Base-by-base conservation (phyloP, 2,888 invertebrate species). In the Monoplex corrugatus region DNA sequence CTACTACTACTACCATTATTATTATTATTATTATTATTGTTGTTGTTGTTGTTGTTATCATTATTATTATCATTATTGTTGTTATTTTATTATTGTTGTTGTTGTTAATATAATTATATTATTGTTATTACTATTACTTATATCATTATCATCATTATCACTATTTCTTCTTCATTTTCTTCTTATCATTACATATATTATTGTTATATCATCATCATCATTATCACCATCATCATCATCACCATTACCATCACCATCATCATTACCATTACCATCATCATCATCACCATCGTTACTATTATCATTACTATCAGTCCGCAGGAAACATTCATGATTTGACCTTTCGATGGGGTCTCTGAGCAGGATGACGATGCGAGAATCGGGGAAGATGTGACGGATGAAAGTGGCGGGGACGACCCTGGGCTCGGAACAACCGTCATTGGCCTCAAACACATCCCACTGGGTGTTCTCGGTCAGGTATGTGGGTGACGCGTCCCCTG, bases 391-490 rank as follows among this genome's bases (percentile, higher is more conserved):
- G 83, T 88, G 88, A 5, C 68, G 50, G 44, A 88, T 88, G 83
- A 88, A 88, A 43, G 40, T 83, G 28, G 82, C 88, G 13, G 88
- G 83, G 44, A 88, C 32, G 40, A 88, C 80, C 32, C 88, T 40
- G 40, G 88, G 88, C 35, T 88, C 88, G 19, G 57, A 44, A 8
- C 88, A 88, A 8, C 88, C 88, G 44, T 88, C 68, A 83, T 88
- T 88, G 35, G 83, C 88, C 63, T 82, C 88, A 10, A 88, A 72
- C 16, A 88, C 43, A 23, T 82, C 83, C 88, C 88, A 88, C 88
- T 88, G 88, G 68, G 88, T 88, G 83, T 88, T 88, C 83, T 88
- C 88, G 83, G 82, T 63, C 82, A 88, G 63, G 88, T 88, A 88
- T 13, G 88, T 88, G 32, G 82, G 83, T 8, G 83, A 83, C 3